These are phyloP conservation scores for Cryptoblepharus egeriae DNA, from an alignment of 2,797 vertebrate species.

Conservation along the genomic window DNA sequence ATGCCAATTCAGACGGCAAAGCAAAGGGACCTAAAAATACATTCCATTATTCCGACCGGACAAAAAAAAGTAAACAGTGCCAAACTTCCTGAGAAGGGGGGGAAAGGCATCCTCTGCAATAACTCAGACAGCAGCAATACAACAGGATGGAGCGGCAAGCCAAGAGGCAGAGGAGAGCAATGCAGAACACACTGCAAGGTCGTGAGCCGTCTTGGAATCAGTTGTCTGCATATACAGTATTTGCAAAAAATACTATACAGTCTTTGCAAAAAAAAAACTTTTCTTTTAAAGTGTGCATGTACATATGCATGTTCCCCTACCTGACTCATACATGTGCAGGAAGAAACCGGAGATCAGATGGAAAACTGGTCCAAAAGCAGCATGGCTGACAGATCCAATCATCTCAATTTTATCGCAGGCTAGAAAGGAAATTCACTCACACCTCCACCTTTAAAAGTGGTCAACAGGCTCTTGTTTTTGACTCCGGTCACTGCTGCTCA, in stretches of 20 bases:
- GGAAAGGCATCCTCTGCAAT: neutral
- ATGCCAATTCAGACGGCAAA: neutral
- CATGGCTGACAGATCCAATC: neutral
- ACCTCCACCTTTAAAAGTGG: neutral
- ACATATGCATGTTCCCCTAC: too few relatives aligned
- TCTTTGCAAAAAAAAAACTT: too few relatives aligned
- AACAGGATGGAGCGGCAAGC: neutral
- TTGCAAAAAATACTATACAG: too few relatives aligned
- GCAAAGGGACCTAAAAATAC: conserved; percentile 37
- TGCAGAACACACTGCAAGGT: neutral
- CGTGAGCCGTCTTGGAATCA: neutral
- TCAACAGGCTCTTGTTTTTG: neutral
- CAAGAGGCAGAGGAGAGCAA: rapidly evolving
- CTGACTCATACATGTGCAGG: conserved; percentile 1
- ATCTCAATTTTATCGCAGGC: neutral
- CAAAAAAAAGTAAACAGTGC: conserved; percentile 13
- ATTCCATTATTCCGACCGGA: neutral
- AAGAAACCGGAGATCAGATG: conserved; percentile 38
- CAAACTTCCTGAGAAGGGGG: conserved; percentile 25
- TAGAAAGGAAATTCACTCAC: conserved; percentile 10
- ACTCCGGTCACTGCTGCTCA: conserved; percentile 5
- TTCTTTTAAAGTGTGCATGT: neutral
- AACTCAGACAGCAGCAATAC: neutral
- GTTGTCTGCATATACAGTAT: neutral
- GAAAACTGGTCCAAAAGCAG: conserved; percentile 10